Conservation (phyloP, 2,797 vertebrate species). For the Lepilemur ruficaudatus region DNA sequence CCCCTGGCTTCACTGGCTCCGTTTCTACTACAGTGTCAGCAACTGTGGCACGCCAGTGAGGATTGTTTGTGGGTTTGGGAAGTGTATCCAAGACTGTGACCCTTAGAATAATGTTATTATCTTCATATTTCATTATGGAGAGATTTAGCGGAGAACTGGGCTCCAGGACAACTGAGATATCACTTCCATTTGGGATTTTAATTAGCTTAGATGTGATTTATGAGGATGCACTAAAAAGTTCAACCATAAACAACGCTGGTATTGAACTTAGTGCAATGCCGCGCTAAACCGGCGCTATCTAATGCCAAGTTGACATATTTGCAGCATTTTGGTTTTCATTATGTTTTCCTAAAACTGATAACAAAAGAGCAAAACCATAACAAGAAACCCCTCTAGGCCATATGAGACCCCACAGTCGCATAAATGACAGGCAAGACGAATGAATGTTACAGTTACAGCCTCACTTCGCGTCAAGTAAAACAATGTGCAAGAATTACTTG, state of each 20-base stretch:
- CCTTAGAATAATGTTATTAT: neutral
- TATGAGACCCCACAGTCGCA: neutral
- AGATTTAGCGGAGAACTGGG: neutral
- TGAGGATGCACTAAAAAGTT: conserved; percentile 30
- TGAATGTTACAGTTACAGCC: no score
- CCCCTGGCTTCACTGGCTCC: neutral
- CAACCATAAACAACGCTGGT: neutral
- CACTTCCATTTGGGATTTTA: conserved; percentile 61
- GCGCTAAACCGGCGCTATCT: neutral
- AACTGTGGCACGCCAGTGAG: neutral
- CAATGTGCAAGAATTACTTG: neutral
- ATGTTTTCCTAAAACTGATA: neutral
- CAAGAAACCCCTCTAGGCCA: neutral
- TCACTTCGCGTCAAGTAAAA: neutral
- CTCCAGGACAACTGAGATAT: neutral
- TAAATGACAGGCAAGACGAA: neutral
- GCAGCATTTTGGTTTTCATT: neutral
- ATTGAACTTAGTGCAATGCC: neutral
- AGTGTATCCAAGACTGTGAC: neutral
- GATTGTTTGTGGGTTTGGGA: neutral
- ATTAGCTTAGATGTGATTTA: conserved; percentile 45
- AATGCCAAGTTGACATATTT: neutral
- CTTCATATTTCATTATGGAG: conserved; percentile 13
- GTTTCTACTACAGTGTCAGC: neutral
- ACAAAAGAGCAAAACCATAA: neutral